These are phyloP conservation scores for Oceanites oceanicus DNA, from an alignment of 2,113 vertebrate species.

Conservation along the genomic window DNA sequence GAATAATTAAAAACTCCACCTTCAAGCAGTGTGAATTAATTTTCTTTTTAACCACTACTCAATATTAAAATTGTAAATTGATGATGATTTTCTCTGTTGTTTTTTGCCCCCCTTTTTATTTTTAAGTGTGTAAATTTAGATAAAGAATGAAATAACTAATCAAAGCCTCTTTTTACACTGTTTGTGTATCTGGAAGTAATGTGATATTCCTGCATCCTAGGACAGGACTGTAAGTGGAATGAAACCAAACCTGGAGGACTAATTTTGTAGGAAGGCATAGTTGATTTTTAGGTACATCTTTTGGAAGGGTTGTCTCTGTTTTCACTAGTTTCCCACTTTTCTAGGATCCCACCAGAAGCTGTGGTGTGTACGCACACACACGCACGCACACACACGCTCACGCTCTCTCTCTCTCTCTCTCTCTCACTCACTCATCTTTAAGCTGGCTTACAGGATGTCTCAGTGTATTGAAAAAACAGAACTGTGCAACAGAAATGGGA, in stretches of 20 bases:
- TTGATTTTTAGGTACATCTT: not conserved
- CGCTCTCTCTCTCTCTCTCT: no score
- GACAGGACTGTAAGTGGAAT: not conserved
- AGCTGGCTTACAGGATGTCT: not conserved
- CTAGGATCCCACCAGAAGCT: not conserved
- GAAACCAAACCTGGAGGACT: not conserved
- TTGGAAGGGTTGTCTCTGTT: not conserved
- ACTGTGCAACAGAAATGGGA: not conserved
- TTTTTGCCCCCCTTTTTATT: not conserved
- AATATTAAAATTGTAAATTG: not conserved
- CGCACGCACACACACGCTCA: rapidly evolving
- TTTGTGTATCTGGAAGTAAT: not conserved
- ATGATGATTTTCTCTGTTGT: not conserved
- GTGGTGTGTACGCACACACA: rapidly evolving
- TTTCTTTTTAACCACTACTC: not conserved
- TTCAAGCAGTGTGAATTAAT: not conserved
- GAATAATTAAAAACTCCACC: not conserved
- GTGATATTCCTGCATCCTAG: not conserved
- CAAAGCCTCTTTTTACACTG: not conserved
- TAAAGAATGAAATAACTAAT: not conserved
- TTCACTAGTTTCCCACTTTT: not conserved
- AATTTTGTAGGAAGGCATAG: not conserved
- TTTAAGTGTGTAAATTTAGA: not conserved
- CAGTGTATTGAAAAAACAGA: not conserved
- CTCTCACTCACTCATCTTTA: no score